Conservation (phyloP, 1,140 invertebrate species). For the Scaptodrosophila lebanonensis region DNA sequence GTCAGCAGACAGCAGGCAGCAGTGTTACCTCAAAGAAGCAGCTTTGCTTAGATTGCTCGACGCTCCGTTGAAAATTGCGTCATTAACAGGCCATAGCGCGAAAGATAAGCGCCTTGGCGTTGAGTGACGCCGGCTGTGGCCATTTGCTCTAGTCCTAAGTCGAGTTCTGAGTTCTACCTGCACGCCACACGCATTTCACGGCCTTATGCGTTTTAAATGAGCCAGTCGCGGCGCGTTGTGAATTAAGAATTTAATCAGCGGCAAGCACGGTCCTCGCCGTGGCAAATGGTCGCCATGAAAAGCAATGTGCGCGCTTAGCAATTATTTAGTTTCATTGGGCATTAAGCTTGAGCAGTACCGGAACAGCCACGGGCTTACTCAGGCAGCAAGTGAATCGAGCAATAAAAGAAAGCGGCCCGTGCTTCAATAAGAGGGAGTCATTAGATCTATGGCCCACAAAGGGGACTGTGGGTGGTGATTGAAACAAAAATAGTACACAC, state of each 20-base stretch:
- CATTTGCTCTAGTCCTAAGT: no score
- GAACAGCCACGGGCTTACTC: no score
- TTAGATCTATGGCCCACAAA: no score
- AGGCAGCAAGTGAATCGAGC: no score
- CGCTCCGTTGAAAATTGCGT: constrained; percentile 53
- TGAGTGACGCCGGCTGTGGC: constrained; percentile 24
- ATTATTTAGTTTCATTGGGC: constrained; percentile 29
- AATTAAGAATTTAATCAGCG: constrained; percentile 62
- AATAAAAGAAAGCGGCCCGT: no score
- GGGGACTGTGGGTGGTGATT: constrained; percentile 3
- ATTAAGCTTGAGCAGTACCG: background rate
- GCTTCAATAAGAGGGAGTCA: no score
- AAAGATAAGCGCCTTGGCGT: constrained; percentile 31
- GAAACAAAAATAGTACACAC: background rate
- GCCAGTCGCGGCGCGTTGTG: constrained; percentile 32
- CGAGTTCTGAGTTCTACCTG: constrained; percentile 51
- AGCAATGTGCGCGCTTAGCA: constrained; percentile 31
- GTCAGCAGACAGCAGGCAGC: background rate
- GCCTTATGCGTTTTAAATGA: constrained; percentile 61
- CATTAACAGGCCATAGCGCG: constrained; percentile 70
- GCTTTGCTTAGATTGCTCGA: constrained; percentile 7
- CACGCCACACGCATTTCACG: constrained; percentile 47
- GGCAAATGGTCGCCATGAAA: constrained; percentile 29
- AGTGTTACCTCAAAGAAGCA: background rate
- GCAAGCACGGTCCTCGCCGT: no score